Base-by-base conservation (phyloP, 64 coral and sea anemone species). In the Acropora tenuis region DNA sequence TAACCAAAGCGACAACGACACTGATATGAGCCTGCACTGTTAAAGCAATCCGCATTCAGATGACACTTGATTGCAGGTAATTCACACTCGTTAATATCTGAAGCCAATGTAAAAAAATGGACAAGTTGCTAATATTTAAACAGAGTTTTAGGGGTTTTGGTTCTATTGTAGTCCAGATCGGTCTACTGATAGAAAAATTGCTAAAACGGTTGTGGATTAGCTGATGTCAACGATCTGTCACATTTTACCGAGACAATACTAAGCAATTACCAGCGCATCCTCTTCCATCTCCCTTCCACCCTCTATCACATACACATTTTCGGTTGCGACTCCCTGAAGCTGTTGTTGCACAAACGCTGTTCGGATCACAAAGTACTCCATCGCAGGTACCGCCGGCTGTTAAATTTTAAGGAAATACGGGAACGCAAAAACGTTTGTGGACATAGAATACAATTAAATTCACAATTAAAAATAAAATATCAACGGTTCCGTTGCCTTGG, bases 1-100 rank as follows among this genome's bases (percentile, higher is more conserved):
- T 90, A 96, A 20, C 92, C 95, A 77, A 89, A 71, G 11, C 84
- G 89, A 74, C 95, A 96, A 15, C 84, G 86, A 79, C 95, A 96
- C 4, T 16, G 48, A 78, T 79, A 96, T 2, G 95, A 94, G 52
- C 95, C 95, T 6, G 72, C 81, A 72, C 13, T 94, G 20, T 96
- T 96, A 16, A 69, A 89, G 61, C 95, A 96, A 48, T 85, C 61
- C 15, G 95, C 95, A 58, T 96, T 90, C 8, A 85, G 68, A 49
- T 96, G 80, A 73, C 95, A 96, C 17, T 73, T 77, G 59, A 6
- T 88, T 13, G 9, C 46, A 40, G 73, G 50, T 2, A 78, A 71
- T 17, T 87, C 55, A 49, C 95, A 96, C 61, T 96, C 95, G 49
- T 96, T 55, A 19, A 96, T 67, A 73, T 95, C 94, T 95, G 74